Evolutionary conservation across 2,797 vertebrate genomes (phyloP), one percentile per base, ranked within the genome.

Genomic region (Coregonus sp.): DNA sequence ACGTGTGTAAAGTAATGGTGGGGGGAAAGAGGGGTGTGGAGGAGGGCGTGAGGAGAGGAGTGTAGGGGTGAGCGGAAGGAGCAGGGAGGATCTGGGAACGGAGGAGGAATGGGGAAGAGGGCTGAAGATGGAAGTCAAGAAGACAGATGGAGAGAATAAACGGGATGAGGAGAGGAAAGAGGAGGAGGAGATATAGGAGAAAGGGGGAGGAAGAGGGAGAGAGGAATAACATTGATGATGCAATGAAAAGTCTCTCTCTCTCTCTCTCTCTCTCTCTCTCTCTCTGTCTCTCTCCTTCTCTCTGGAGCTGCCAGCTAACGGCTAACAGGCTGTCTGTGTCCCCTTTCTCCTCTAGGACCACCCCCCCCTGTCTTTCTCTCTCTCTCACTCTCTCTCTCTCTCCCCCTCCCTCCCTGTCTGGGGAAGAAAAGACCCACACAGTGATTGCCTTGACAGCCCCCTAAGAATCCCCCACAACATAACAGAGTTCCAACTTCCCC

Each of bases 361-460:
- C 74, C 80, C 75, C 86, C 73, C 37, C 70, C 29, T 40, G 25
- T 65, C 52, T 56, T 74, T 66, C 67, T n/a, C 4, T n/a, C 29
- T n/a, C 12, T 75, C 80, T 84, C 87, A 80, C 77, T 84, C 85
- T 81, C 87, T 82, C 86, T 84, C 61, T 71, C 51, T 77, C 9
- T 14, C 50, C 29, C 59, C 29, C 29, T 73, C 65, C 37, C n/a
- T 70, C 18, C 63, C 51, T 66, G 76, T 79, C 35, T 79, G 70
- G 79, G 85, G 84, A 91, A 92, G 90, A 90, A 93, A 92, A 93
- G 90, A 90, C 89, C 87, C 89, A 94, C 93, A 95, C 94, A 95
- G 94, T 93, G 88, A 80, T 89, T 89, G 94, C 92, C 91, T 94
- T 94, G 92, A 95, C 92, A 93, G 90, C 87, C 87, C 90, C 90